Evolutionary conservation across 2,888 invertebrate genomes (phyloP), one percentile per base, ranked within the genome.

Genomic region (Eucera pruinosa): DNA sequence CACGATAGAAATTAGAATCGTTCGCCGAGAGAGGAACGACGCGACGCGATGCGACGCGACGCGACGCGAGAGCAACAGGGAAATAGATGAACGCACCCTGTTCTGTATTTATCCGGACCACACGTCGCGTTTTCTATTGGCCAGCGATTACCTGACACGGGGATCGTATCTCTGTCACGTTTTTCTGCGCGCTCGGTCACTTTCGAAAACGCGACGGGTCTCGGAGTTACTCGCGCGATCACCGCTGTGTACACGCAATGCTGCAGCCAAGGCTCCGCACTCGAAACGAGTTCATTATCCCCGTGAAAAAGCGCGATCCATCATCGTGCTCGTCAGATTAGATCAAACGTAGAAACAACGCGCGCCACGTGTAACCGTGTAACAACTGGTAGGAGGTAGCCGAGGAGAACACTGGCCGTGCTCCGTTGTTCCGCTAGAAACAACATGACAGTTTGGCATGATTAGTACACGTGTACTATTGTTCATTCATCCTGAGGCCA

Each of bases 391-490:
- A 80, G 82, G 78, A 76, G 81, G 84, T 60, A 81, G 79, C 62
- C 57, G 65, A 33, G 48, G 36, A 58, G 27, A 52, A 45, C 62
- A 52, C 36, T 45, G 58, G 55, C 48, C 45, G 72, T 15, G 69
- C 72, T 68, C 76, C 74, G 85, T 80, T 82, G 84, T 85, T 80
- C 81, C 68, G 71, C 74, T 74, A 60, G 68, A 82, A 71, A 79
- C 65, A 67, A 81, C 74, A 87, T 82, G 88, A 87, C 87, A 88
- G 83, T 85, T 86, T 82, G 87, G 85, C 88, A 87, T 87, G 89
- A 90, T 88, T 84, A 80, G 82, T 87, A 89, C 90, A 89, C 84
- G 87, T 89, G 88, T 90, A 84, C 86, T 86, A 90, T 90, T 90
- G 89, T 89, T 81, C 81, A 64, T 80, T 82, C 64, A 65, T 77